Conservation (phyloP, 2,797 vertebrate species). For the Craterocephalus amniculus region DNA sequence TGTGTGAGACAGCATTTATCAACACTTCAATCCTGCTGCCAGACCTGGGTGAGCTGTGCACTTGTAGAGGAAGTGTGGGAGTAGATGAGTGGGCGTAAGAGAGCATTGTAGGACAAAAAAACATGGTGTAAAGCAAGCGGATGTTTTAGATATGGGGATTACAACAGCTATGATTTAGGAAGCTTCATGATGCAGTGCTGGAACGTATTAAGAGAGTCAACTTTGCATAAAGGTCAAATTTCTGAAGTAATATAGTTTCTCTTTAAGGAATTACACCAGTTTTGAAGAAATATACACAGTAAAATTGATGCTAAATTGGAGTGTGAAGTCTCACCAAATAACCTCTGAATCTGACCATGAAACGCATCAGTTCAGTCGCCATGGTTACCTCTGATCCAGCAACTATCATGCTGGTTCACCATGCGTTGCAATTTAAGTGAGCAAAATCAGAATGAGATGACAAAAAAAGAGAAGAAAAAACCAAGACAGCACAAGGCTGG, state of each 20-base stretch:
- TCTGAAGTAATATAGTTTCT: neutral
- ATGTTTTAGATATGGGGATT: constrained; percentile 26
- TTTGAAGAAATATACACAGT: neutral
- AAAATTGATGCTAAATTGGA: constrained; percentile 8
- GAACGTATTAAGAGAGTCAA: neutral
- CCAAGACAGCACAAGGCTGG: neutral
- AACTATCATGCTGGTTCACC: constrained; percentile 52
- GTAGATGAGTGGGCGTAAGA: constrained; percentile 44
- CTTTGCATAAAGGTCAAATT: constrained; percentile 16
- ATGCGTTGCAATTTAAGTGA: constrained; percentile 35
- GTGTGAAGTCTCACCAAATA: constrained; percentile 19
- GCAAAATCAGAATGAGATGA: constrained; percentile 23
- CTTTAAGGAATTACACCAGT: neutral
- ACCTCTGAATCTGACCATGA: constrained; percentile 40
- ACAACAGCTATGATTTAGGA: constrained; percentile 8
- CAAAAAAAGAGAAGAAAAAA: neutral
- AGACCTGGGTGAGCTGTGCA: constrained; percentile 33
- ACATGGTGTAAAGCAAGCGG: constrained; percentile 29
- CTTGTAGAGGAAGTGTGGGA: constrained; percentile 51
- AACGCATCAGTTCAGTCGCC: constrained; percentile 58
- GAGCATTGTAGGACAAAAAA: constrained; percentile 38
- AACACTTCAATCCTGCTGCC: constrained; percentile 32
- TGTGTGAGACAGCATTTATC: constrained; percentile 40
- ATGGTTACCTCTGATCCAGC: constrained; percentile 64
- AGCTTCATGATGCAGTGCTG: constrained; percentile 10